These are phyloP conservation scores for Smutsia temminckii DNA, from an alignment of 2,797 vertebrate genomes.

Conservation along the genomic window DNA sequence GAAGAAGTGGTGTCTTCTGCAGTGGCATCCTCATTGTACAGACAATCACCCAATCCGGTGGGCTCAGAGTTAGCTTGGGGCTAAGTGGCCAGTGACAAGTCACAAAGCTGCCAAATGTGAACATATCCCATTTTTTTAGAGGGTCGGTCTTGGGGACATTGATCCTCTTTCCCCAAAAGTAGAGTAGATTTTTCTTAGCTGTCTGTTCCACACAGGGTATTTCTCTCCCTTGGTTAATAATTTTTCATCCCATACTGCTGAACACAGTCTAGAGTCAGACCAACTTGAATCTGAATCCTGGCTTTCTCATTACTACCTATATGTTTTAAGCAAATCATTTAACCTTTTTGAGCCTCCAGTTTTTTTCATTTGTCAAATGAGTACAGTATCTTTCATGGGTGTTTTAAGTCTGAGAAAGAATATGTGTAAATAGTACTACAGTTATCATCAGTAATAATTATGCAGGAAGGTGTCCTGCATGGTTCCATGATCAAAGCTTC, in stretches of 20 bases:
- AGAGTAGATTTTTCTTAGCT: neutral
- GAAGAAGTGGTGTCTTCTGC: neutral
- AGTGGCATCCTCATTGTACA: slow-evolving; percentile 22
- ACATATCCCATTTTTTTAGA: neutral
- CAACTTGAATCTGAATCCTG: neutral
- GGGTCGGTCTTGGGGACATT: neutral
- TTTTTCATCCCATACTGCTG: neutral
- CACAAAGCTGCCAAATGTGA: neutral
- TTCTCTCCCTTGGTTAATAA: neutral
- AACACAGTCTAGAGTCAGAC: neutral
- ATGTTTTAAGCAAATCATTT: neutral
- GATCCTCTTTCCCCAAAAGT: neutral
- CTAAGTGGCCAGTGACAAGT: slow-evolving; percentile 1
- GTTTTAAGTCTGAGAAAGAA: slow-evolving; percentile 44
- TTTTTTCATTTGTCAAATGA: slow-evolving; percentile 45
- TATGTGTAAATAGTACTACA: neutral
- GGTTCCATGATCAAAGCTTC: slow-evolving; percentile 26
- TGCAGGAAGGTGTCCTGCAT: neutral
- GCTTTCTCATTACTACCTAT: neutral
- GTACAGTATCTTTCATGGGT: slow-evolving; percentile 4
- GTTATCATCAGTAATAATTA: neutral
- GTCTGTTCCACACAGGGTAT: neutral
- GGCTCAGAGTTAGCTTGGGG: neutral
- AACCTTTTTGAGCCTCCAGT: slow-evolving; percentile 13
- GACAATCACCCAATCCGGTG: neutral